Percentiles rank a stretch among this genome's conserved stretches.
Conservation (phyloP, 2,888 invertebrate species). For the Spicauda simplicius region DNA sequence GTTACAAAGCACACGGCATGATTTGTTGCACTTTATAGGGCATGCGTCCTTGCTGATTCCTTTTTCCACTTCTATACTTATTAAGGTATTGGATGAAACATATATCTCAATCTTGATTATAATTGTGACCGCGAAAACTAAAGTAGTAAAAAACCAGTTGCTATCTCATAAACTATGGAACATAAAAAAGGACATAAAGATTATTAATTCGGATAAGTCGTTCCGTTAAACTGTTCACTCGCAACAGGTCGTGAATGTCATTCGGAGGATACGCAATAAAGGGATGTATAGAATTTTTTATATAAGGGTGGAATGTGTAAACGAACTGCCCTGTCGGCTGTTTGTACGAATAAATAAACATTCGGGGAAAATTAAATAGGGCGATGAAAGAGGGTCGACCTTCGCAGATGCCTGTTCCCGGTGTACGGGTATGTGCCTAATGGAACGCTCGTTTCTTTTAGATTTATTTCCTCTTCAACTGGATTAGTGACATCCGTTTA, state of each 20-base stretch:
- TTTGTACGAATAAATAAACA: conserved; percentile 74
- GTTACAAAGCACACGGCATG: no score
- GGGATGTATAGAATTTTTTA: conserved; percentile 41
- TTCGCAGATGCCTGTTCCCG: conserved; percentile 34
- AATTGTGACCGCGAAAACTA: conserved; percentile 18
- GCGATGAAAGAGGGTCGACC: conserved; percentile 49
- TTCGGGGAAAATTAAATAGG: conserved; percentile 72
- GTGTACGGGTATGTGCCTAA: conserved; percentile 28
- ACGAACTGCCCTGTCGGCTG: conserved; percentile 64
- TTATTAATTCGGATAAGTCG: conserved; percentile 15
- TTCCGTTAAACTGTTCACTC: conserved; percentile 5
- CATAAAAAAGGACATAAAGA: conserved; percentile 8
- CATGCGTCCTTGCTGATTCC: no score
- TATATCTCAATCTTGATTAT: not conserved
- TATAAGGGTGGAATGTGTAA: conserved; percentile 66
- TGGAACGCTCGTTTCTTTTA: conserved; percentile 29
- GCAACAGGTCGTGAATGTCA: conserved; percentile 36
- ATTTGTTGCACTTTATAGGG: no score
- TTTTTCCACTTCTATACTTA: no score
- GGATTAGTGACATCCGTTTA: conserved; percentile 35
- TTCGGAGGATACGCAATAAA: conserved; percentile 49
- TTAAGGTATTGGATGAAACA: no score
- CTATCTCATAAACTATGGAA: conserved; percentile 3
- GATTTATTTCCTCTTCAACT: conserved; percentile 40
- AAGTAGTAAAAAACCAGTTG: conserved; percentile 9